phyloP scores from a whole-genome alignment of 2,113 vertebrate species.

The Tachysurus fulvidraco region DNA sequence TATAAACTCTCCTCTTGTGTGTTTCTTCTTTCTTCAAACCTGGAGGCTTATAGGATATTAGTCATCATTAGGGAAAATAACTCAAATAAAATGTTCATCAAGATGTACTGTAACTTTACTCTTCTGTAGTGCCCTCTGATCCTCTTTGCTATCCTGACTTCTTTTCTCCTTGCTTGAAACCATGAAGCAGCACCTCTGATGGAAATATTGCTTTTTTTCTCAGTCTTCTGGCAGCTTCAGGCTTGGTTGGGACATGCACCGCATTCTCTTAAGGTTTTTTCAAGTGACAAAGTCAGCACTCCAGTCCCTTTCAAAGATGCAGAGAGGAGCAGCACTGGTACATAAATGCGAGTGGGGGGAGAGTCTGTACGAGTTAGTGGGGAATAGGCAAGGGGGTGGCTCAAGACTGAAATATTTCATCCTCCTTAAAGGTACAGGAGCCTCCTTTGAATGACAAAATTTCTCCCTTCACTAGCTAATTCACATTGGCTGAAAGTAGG shows the following conservation, averaged over 20 bases:
- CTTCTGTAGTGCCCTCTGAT: constrained; percentile 19
- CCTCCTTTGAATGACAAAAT: background rate
- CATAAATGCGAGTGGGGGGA: constrained; percentile 73
- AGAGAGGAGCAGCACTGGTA: constrained; percentile 75
- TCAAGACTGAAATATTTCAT: constrained; percentile 34
- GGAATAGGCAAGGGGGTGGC: constrained; percentile 53
- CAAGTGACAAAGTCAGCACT: constrained; percentile 52
- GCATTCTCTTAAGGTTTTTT: background rate
- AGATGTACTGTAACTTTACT: constrained; percentile 8
- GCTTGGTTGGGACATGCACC: constrained; percentile 19
- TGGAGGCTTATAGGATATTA: background rate
- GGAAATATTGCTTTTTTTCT: constrained; percentile 52
- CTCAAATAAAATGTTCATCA: constrained; percentile 39
- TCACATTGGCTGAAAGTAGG: background rate
- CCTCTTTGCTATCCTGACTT: constrained; percentile 43
- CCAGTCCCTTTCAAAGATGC: constrained; percentile 71
- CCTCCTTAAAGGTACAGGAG: constrained; percentile 54
- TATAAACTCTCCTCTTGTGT: background rate
- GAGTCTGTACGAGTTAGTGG: constrained; percentile 72
- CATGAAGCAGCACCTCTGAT: constrained; percentile 3
- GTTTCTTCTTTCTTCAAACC: background rate
- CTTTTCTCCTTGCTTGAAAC: background rate
- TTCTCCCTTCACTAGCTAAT: background rate
- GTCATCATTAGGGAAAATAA: constrained; percentile 43
- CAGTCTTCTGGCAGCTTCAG: constrained; percentile 43